Percentiles rank a stretch among this genome's conserved stretches.
These are phyloP conservation scores for Thalassoma bifasciatum DNA, from an alignment of 2,113 vertebrate genomes.

Conservation along the genomic window DNA sequence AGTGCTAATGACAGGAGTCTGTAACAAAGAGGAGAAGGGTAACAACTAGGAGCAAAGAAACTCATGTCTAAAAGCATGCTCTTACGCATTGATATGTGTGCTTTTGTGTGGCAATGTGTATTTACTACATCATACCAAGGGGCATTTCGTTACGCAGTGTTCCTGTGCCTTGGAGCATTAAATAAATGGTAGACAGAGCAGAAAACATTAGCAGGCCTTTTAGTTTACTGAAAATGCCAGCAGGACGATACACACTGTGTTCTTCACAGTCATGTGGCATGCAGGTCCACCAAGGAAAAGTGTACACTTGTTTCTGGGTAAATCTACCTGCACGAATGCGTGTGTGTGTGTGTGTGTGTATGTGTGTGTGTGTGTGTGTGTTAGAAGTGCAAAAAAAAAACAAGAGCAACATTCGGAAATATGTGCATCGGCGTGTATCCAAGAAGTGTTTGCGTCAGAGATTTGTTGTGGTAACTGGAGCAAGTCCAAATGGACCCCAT, in stretches of 20 bases:
- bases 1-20: constrained; percentile 21
- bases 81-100: constrained; percentile 7
- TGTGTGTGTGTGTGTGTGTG: not conserved
- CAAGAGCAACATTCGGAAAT: not conserved
- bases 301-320: not conserved
- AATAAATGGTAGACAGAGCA: constrained; percentile 69
- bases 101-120: constrained; percentile 5
- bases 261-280: constrained; percentile 32
- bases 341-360: not conserved
- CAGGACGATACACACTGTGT: constrained; percentile 44
- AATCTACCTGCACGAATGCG: not conserved
- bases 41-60: not conserved
- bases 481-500: constrained; percentile 68
- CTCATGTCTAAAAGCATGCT: constrained; percentile 1
- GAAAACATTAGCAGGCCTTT: constrained; percentile 71
- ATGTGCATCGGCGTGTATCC: constrained; percentile 14
- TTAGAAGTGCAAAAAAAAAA: not conserved
- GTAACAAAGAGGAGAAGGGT: not conserved
- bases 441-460: constrained; percentile 37
- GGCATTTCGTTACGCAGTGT: constrained; percentile 47
- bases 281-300: constrained; percentile 24
- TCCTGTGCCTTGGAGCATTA: constrained; percentile 67
- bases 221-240: constrained; percentile 60
- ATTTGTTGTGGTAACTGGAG: constrained; percentile 67
- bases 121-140: constrained; percentile 30